Evolutionary conservation across 2,888 invertebrate genomes (phyloP).

Genomic region (Aquatica leii): DNA sequence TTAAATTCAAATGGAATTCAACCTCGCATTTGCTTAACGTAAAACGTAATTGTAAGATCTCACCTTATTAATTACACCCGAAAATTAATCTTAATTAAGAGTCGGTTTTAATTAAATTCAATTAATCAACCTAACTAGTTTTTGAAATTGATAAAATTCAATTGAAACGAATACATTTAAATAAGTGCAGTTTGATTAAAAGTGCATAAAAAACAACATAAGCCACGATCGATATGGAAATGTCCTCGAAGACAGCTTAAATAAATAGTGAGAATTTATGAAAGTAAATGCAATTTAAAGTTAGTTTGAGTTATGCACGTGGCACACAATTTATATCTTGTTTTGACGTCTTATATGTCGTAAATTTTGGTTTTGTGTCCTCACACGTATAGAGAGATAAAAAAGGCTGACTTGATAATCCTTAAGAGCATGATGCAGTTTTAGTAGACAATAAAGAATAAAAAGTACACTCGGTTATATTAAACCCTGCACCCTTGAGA

Average conservation of each 20-base stretch:
- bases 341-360: conserved; percentile 31
- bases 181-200: not conserved
- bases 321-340: conserved; percentile 32
- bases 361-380: conserved; percentile 35
- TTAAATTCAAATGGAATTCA: conserved; percentile 22
- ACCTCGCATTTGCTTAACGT: conserved; percentile 16
- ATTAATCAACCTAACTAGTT: conserved; percentile 19
- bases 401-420: conserved; percentile 21
- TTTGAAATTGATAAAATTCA: conserved; percentile 25
- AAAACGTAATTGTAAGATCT: conserved; percentile 22
- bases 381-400: conserved; percentile 25
- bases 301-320: conserved; percentile 30
- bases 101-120: conserved; percentile 27
- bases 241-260: conserved; percentile 10
- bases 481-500: conserved; percentile 26
- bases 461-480: conserved; percentile 30
- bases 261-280: conserved; percentile 22
- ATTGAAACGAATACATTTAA: not conserved
- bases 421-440: conserved; percentile 24
- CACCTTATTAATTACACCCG: conserved; percentile 27
- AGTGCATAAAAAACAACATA: not conserved
- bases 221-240: not conserved
- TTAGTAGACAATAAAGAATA: conserved; percentile 29
- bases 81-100: conserved; percentile 29
- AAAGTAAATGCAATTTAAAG: conserved; percentile 26